Conservation (phyloP, 2,113 vertebrate genomes). For the Nyctereutes procyonoides region DNA sequence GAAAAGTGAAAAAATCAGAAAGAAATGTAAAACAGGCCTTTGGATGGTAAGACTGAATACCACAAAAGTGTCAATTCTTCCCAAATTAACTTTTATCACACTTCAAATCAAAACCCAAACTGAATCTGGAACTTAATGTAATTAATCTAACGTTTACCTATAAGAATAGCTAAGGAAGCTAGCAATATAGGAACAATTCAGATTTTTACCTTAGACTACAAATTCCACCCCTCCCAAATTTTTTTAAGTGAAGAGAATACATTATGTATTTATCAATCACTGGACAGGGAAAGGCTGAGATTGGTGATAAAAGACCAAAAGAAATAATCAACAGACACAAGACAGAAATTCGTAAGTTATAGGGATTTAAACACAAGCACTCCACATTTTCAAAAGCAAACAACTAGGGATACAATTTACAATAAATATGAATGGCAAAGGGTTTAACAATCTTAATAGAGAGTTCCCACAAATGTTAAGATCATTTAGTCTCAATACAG, state of each 20-base stretch:
- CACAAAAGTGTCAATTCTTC: not conserved
- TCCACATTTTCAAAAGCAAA: slow-evolving; percentile 51
- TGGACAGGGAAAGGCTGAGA: slow-evolving; percentile 4
- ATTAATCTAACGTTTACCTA: not conserved
- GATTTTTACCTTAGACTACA: not conserved
- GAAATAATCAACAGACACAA: slow-evolving; percentile 39
- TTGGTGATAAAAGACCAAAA: not conserved
- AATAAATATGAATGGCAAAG: not conserved
- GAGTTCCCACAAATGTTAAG: not conserved
- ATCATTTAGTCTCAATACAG: not conserved
- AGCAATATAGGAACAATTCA: slow-evolving; percentile 29
- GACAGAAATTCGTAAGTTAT: slow-evolving; percentile 41
- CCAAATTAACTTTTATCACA: slow-evolving; percentile 49
- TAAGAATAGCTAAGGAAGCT: slow-evolving; percentile 23
- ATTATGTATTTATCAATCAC: slow-evolving; percentile 48
- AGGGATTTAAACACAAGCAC: not conserved
- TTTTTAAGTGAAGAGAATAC: slow-evolving; percentile 23
- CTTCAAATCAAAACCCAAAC: slow-evolving; percentile 53
- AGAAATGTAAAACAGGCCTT: not conserved
- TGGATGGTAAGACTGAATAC: not conserved
- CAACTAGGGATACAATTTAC: not conserved
- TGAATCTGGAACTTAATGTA: slow-evolving; percentile 4
- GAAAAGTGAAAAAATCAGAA: slow-evolving; percentile 34
- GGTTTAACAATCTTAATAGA: not conserved
- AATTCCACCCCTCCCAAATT: not conserved